Percentiles rank a stretch among this genome's conserved stretches.
These are phyloP conservation scores for Macquaria ambigua DNA, from an alignment of 2,113 vertebrate genomes.

Conservation along the genomic window DNA sequence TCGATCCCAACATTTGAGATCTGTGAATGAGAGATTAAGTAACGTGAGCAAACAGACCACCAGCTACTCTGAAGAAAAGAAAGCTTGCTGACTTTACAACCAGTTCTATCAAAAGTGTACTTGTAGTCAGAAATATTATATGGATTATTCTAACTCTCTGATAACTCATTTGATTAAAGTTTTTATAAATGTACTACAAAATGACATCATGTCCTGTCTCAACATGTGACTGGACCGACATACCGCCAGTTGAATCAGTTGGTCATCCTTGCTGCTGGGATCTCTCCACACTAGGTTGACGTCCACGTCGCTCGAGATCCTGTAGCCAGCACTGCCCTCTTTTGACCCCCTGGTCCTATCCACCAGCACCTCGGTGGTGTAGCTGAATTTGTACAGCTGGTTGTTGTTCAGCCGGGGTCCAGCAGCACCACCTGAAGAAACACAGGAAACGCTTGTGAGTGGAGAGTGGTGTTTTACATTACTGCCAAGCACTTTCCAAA, in stretches of 20 bases:
- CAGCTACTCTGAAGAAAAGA: neutral
- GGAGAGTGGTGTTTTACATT: neutral
- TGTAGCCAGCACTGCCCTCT: slow-evolving; percentile 87
- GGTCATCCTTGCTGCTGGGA: slow-evolving; percentile 90
- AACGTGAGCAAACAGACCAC: neutral
- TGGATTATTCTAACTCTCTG: neutral
- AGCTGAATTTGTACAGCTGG: slow-evolving; percentile 92
- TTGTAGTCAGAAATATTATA: too few species aligned
- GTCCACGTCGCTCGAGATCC: slow-evolving; percentile 88
- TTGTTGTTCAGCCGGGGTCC: slow-evolving; percentile 93
- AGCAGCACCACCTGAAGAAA: slow-evolving; percentile 89
- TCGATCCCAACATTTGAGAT: slow-evolving; percentile 90
- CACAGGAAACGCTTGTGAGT: slow-evolving; percentile 51
- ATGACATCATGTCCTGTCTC: neutral
- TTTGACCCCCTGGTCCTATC: slow-evolving; percentile 84
- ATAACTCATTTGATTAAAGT: neutral
- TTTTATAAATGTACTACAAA: neutral
- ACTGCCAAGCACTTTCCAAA: neutral
- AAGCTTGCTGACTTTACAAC: too few species aligned
- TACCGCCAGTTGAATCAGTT: slow-evolving; percentile 90
- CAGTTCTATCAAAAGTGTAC: too few species aligned
- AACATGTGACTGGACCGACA: slow-evolving; percentile 13
- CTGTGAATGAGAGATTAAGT: slow-evolving; percentile 75
- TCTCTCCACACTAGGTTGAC: slow-evolving; percentile 92
- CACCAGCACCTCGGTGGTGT: slow-evolving; percentile 90